These are phyloP conservation scores for Dasyurus viverrinus DNA, from an alignment of 2,113 vertebrate genomes.

Conservation along the genomic window DNA sequence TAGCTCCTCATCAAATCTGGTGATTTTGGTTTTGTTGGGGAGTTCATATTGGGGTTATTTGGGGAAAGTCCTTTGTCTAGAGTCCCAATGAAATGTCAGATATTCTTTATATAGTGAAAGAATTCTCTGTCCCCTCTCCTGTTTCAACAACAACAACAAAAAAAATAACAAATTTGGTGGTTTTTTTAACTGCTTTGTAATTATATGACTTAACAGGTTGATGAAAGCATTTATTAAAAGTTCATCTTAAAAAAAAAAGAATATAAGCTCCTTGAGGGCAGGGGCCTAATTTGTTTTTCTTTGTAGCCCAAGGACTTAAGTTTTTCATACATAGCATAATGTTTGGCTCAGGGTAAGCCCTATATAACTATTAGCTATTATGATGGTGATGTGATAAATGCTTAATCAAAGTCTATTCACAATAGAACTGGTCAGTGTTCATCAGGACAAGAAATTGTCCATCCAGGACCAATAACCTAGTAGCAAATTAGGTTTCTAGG, in stretches of 20 bases:
- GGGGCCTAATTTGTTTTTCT: no score
- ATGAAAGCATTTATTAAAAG: no score
- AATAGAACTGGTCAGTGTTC: background rate
- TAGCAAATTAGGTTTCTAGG: background rate
- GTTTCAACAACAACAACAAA: no score
- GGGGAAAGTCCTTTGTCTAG: no score
- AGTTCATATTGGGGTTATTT: no score
- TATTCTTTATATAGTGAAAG: no score
- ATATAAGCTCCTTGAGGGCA: background rate
- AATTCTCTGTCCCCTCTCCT: no score
- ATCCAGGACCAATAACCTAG: background rate
- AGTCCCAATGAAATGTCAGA: no score
- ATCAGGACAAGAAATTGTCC: background rate
- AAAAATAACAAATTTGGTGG: no score
- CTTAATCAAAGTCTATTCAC: background rate
- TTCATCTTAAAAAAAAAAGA: background rate
- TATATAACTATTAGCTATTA: background rate
- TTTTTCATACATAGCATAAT: background rate
- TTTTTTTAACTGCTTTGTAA: no score
- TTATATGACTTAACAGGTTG: no score
- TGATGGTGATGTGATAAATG: background rate
- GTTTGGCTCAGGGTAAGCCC: background rate
- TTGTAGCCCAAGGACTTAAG: background rate
- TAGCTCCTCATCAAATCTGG: background rate
- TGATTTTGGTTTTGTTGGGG: no score